phyloP scores from a whole-genome alignment of 2,888 invertebrate species.

The Cosmorhoe ocellata region DNA sequence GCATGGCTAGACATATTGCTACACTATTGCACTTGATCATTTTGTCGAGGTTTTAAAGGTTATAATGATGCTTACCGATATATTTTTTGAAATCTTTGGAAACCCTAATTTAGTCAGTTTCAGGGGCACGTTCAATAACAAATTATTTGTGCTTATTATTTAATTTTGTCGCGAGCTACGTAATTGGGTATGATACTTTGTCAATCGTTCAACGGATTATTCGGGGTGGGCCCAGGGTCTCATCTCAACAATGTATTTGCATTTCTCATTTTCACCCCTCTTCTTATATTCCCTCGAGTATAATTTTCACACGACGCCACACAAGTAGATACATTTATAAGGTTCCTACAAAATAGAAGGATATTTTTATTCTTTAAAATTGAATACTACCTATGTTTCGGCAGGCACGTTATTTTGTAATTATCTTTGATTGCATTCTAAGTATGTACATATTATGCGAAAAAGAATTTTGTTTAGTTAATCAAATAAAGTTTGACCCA shows the following conservation, averaged over 20 bases:
- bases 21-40: slow-evolving; percentile 43
- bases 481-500: no score
- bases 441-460: no score
- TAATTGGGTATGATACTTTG: slow-evolving; percentile 67
- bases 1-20: slow-evolving; percentile 23
- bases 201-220: slow-evolving; percentile 70
- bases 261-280: slow-evolving; percentile 77
- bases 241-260: slow-evolving; percentile 74
- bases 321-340: slow-evolving; percentile 47
- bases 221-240: slow-evolving; percentile 52
- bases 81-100: no score
- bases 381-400: no score
- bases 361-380: not conserved
- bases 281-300: slow-evolving; percentile 60
- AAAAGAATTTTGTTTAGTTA: no score
- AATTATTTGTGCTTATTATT: no score
- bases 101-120: no score
- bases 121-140: no score
- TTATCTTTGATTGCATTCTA: no score
- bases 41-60: slow-evolving; percentile 4
- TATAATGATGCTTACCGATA: no score
- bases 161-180: slow-evolving; percentile 45
- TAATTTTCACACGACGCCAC: slow-evolving; percentile 63
- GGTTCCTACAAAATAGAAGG: slow-evolving; percentile 38
- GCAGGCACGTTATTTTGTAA: not conserved